These are phyloP conservation scores for Beaufortia kweichowensis DNA, from an alignment of 2,113 vertebrate genomes.

Conservation along the genomic window DNA sequence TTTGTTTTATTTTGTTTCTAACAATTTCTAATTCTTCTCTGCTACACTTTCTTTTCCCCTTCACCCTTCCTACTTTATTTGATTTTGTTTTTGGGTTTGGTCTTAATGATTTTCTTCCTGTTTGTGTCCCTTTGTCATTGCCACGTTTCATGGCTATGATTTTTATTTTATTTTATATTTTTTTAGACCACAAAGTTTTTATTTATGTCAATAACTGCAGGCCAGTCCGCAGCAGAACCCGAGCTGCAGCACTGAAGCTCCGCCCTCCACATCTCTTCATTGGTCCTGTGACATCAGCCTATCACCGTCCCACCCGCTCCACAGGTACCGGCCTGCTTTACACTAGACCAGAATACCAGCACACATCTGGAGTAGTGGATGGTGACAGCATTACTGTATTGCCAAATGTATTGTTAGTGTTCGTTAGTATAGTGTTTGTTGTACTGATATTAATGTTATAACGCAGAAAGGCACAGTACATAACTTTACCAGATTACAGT, in stretches of 20 bases:
- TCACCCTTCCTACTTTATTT: constrained; percentile 60
- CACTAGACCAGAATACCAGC: no score
- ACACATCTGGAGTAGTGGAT: no score
- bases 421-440: no score
- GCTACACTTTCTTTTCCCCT: constrained; percentile 69
- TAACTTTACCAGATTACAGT: no score
- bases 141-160: constrained; percentile 78
- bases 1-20: constrained; percentile 77
- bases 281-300: constrained; percentile 69
- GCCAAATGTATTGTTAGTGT: no score
- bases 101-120: constrained; percentile 54
- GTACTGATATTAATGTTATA: no score
- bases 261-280: constrained; percentile 69
- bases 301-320: constrained; percentile 60
- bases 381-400: no score
- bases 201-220: constrained; percentile 99
- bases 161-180: constrained; percentile 60
- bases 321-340: constrained; percentile 72
- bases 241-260: constrained; percentile 79
- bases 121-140: constrained; percentile 68
- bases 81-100: constrained; percentile 59
- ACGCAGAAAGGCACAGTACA: no score
- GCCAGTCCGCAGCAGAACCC: constrained; percentile 81
- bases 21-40: constrained; percentile 81
- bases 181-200: constrained; percentile 97